Conservation (phyloP, 2,888 invertebrate genomes). For the Aquatica leii region DNA sequence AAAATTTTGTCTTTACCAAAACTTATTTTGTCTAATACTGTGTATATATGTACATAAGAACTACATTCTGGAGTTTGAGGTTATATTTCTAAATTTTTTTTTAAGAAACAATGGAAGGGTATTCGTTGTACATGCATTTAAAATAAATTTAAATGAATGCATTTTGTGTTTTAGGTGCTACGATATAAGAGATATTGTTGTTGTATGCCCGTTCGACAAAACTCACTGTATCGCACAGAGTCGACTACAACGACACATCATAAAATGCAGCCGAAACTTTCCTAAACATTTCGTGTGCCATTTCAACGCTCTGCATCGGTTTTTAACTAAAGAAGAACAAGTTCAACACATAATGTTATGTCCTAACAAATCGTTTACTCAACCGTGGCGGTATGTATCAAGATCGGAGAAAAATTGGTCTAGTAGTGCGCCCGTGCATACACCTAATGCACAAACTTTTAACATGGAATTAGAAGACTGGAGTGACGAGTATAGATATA, state of each 20-base stretch:
- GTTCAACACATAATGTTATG: neutral
- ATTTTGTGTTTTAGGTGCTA: neutral
- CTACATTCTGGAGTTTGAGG: too few species aligned
- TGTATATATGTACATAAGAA: too few species aligned
- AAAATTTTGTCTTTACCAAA: too few species aligned
- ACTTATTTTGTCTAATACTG: too few species aligned
- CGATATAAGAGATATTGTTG: neutral
- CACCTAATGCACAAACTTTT: neutral
- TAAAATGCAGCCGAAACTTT: neutral
- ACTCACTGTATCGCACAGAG: neutral
- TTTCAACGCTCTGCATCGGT: neutral
- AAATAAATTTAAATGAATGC: neutral
- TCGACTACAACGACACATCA: neutral
- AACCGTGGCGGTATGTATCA: conserved; percentile 2
- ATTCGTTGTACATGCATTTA: neutral
- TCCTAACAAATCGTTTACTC: neutral
- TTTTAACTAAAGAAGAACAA: neutral
- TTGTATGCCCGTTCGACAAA: neutral
- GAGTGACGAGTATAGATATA: neutral
- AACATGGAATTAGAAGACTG: neutral
- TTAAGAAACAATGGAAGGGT: too few species aligned
- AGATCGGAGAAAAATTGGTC: neutral
- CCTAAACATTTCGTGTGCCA: conserved; percentile 1
- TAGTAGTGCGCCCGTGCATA: neutral
- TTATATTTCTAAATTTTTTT: too few species aligned